Percentiles rank a stretch among this genome's conserved stretches.
Evolutionary conservation across 2,888 invertebrate species (phyloP).

Genomic region (Eretmocerus hayati): DNA sequence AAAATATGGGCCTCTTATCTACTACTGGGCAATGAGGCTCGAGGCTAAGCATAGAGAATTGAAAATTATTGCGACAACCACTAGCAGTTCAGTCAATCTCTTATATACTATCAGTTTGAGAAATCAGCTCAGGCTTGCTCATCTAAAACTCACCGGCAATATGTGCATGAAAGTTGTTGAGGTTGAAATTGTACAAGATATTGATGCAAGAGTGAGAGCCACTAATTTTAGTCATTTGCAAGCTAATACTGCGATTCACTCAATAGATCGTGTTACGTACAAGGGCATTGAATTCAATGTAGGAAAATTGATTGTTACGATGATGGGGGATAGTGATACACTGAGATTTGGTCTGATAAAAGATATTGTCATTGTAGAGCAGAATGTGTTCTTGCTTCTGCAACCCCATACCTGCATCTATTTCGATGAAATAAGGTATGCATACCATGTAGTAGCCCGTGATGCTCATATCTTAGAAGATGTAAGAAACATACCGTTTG

Average conservation of each 20-base stretch:
- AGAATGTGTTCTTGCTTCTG: neutral
- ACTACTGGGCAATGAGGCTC: neutral
- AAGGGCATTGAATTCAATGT: conserved; percentile 1
- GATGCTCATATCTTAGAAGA: neutral
- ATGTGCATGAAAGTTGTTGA: neutral
- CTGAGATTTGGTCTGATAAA: neutral
- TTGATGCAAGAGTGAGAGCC: neutral
- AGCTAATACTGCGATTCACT: neutral
- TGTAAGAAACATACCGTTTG: neutral
- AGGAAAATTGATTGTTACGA: conserved; percentile 1
- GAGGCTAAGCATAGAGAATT: neutral
- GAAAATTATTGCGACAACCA: neutral
- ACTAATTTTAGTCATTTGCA: neutral
- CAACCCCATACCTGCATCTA: neutral
- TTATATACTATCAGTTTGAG: neutral
- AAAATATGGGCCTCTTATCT: neutral
- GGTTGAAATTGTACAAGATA: neutral
- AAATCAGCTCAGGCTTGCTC: conserved; percentile 2
- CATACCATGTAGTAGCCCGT: neutral
- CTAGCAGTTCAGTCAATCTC: neutral
- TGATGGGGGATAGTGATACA: conserved; percentile 6
- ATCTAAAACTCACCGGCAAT: neutral
- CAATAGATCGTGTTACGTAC: neutral
- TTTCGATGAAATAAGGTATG: neutral
- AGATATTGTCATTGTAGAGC: neutral